Conservation (phyloP, 2,113 vertebrate genomes). For the Tachysurus fulvidraco region DNA sequence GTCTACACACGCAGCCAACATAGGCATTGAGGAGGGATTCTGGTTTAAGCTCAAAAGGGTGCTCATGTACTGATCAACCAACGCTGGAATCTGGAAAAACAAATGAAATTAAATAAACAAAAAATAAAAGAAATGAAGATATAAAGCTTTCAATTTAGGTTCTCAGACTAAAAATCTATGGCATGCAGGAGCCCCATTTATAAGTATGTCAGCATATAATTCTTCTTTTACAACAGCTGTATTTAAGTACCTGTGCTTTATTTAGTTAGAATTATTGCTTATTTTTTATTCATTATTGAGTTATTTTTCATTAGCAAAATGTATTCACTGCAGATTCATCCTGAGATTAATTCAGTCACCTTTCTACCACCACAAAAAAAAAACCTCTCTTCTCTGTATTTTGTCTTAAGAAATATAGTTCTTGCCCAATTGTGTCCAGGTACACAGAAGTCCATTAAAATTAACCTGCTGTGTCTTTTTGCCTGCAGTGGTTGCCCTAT, state of each 20-base stretch:
- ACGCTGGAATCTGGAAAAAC: constrained; percentile 77
- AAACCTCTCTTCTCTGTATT: neutral
- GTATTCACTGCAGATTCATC: neutral
- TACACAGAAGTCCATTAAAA: neutral
- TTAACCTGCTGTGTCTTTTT: neutral
- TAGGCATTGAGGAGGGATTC: constrained; percentile 76
- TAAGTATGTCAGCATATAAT: neutral
- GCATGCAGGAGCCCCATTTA: neutral
- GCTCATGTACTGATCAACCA: constrained; percentile 85
- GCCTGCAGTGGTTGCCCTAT: neutral
- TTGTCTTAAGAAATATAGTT: neutral
- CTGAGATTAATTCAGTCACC: neutral
- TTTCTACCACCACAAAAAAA: neutral
- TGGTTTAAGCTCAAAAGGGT: constrained; percentile 84
- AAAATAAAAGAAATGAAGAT: neutral
- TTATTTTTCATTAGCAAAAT: neutral
- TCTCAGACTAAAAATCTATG: neutral
- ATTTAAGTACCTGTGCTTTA: neutral
- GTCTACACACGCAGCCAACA: constrained; percentile 85
- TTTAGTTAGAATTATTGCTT: neutral
- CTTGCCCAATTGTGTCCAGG: neutral
- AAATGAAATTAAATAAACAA: neutral
- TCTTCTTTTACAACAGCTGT: neutral
- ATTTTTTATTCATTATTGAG: neutral
- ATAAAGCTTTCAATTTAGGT: neutral